Base-by-base conservation (phyloP, 2,888 invertebrate genomes). In the Tubulanus polymorphus region DNA sequence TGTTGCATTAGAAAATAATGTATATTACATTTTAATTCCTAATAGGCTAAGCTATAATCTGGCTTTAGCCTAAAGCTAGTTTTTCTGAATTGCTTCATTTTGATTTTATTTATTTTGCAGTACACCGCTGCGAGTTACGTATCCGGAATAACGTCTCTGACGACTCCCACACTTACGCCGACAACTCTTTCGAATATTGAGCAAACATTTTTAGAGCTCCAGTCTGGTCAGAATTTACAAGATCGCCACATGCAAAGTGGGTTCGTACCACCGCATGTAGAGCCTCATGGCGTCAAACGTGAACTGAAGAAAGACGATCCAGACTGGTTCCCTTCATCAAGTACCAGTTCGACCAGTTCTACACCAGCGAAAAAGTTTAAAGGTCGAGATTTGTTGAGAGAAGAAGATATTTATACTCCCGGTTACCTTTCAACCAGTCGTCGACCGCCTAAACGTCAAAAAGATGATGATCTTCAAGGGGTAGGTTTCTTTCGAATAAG, bases 81-180 rank as follows among this genome's bases (percentile, higher is more conserved):
- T n/a, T n/a, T n/a, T n/a, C n/a, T n/a, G n/a, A n/a, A n/a, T n/a
- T n/a, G n/a, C n/a, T n/a, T n/a, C n/a, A n/a, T n/a, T n/a, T n/a
- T n/a, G 10, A 23, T n/a, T n/a, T 18, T n/a, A 23, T 8, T 18
- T n/a, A 20, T 20, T 41, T 41, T 41, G 18, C 41, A 41, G 41
- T 8, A 8, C 15, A 23, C 20, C 23, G 37, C 27, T 18, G 41
- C 48, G 15, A 45, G 8, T 25, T 45, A 41, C 45, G 26, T 68
- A 32, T 67, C 61, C 55, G 91, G 91, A 74, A 91, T 93, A 72
- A 92, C 92, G 53, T 93, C 93, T 58, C 86, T 90, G 79, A 94
- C 93, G 64, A 93, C 94, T 74, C 89, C 93, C 64, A 93, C 92
- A 74, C 84, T 95, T 71, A 95, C 95, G 66, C 94, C 94, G 62